phyloP scores from a whole-genome alignment of 1,140 invertebrate genomes.

The Caenorhabditis brenneri region DNA sequence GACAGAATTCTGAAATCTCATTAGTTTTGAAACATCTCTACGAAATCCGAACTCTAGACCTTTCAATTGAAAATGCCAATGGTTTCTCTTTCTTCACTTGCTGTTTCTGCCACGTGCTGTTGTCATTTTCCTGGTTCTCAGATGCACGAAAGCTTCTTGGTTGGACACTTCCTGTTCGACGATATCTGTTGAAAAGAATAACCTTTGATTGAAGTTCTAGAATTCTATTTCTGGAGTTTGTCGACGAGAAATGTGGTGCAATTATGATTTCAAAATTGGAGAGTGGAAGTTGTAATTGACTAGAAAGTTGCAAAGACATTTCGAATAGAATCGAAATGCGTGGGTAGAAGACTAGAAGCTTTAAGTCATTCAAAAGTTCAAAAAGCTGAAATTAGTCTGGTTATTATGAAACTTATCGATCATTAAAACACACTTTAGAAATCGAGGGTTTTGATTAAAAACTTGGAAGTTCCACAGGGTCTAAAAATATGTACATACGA shows the following conservation, averaged over 20 bases:
- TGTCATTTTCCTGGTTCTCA: constrained; percentile 11
- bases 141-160: constrained; percentile 28
- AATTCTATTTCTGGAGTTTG: neutral
- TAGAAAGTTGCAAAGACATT: neutral
- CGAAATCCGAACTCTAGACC: neutral
- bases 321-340: neutral
- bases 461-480: too few species aligned
- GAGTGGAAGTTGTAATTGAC: constrained; percentile 29
- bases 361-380: too few species aligned
- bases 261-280: constrained; percentile 13
- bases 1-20: constrained; percentile 1
- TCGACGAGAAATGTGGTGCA: neutral
- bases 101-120: constrained; percentile 12
- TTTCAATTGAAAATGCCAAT: constrained; percentile 18
- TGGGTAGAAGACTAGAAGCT: too few species aligned
- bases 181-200: neutral
- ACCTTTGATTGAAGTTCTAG: neutral
- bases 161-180: constrained; percentile 26
- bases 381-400: too few species aligned
- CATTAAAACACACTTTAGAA: too few species aligned
- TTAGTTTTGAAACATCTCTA: neutral
- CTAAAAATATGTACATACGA: too few species aligned
- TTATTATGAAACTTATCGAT: too few species aligned
- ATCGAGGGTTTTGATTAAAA: too few species aligned
- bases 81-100: constrained; percentile 34